These are phyloP conservation scores for Muscicapa striata DNA, from an alignment of 2,797 vertebrate species.

Conservation along the genomic window DNA sequence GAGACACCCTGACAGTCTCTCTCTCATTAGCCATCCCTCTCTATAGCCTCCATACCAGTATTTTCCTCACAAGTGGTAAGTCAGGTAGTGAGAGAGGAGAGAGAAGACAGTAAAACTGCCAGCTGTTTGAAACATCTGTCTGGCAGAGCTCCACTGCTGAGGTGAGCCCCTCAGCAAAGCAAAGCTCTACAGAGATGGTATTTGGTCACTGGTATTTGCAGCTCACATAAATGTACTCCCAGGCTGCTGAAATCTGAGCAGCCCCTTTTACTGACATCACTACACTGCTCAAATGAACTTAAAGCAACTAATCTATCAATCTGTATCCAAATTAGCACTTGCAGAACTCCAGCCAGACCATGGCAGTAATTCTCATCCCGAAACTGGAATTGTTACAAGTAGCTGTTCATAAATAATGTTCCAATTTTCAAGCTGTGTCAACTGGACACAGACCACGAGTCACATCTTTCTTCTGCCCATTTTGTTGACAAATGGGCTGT, in stretches of 20 bases:
- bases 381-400: not conserved
- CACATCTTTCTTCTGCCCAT: not conserved
- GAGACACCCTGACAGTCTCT: no score
- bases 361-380: not conserved
- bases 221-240: accelerated
- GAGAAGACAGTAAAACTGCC: not conserved
- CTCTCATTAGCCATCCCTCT: not conserved
- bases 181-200: not conserved
- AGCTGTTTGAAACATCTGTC: not conserved
- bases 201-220: not conserved
- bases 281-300: not conserved
- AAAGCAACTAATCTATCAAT: not conserved
- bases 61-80: not conserved
- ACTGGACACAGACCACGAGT: not conserved
- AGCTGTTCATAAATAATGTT: not conserved
- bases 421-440: slow-evolving; percentile 8
- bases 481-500: not conserved
- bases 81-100: not conserved
- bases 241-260: not conserved
- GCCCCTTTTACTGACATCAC: not conserved
- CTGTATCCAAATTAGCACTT: not conserved
- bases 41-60: accelerated
- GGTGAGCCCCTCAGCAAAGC: not conserved
- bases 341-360: not conserved
- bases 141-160: not conserved